Percentiles rank a stretch among this genome's conserved stretches.
phyloP scores from a whole-genome alignment of 2,797 vertebrate genomes.

The Neomorphus geoffroyi region DNA sequence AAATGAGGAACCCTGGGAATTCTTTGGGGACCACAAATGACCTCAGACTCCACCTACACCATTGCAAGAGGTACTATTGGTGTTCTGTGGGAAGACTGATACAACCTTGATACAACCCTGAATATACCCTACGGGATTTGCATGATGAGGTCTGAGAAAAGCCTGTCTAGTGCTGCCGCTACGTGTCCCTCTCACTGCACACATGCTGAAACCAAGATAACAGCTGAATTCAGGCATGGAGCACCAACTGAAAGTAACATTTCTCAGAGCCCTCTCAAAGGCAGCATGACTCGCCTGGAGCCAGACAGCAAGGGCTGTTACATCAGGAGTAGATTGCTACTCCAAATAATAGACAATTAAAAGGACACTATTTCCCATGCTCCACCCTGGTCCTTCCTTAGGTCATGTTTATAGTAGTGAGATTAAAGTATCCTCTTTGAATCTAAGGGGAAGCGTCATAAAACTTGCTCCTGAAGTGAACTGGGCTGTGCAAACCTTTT shows the following conservation, averaged over 20 bases:
- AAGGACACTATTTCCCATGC: not conserved
- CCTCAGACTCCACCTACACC: not conserved
- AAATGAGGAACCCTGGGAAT: not conserved
- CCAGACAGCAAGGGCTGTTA: not conserved
- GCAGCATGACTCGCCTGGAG: not conserved
- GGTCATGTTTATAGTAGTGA: constrained; percentile 7
- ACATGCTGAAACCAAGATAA: not conserved
- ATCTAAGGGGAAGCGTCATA: not conserved
- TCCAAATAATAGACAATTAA: constrained; percentile 16
- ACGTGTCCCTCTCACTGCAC: accelerated
- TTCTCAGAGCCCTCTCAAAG: constrained; percentile 9
- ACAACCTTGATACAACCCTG: not conserved
- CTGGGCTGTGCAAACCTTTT: not conserved
- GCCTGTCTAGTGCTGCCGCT: not conserved
- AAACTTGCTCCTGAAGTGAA: not conserved
- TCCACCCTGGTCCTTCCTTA: constrained; percentile 15
- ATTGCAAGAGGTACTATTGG: not conserved
- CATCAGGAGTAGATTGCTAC: constrained; percentile 5
- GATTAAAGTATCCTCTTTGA: constrained; percentile 17
- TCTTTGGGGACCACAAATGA: not conserved
- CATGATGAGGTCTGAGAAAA: not conserved
- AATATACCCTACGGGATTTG: not conserved
- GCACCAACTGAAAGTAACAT: not conserved
- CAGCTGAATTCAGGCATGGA: not conserved
- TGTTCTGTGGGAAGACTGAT: not conserved